Evolutionary conservation across 2,888 invertebrate species (phyloP).

Genomic region (Noctuana brunneofusca): DNA sequence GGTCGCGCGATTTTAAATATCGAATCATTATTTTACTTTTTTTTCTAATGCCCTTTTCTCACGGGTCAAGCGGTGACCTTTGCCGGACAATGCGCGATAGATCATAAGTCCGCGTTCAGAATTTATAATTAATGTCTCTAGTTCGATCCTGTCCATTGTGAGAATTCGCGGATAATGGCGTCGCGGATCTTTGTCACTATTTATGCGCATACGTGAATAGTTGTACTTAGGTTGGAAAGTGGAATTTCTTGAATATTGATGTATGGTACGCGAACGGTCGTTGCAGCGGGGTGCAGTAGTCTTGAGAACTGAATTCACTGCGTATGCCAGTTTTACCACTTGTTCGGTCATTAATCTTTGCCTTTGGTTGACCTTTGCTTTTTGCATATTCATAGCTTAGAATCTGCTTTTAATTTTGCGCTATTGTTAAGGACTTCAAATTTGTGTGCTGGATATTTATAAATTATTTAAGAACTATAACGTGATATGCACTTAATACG

Average conservation of each 20-base stretch:
- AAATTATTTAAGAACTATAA: background rate
- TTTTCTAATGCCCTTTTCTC: constrained; percentile 67
- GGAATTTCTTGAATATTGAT: constrained; percentile 79
- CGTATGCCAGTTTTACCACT: constrained; percentile 50
- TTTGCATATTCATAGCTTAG: constrained; percentile 34
- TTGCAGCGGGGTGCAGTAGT: constrained; percentile 42
- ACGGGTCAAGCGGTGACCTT: constrained; percentile 80
- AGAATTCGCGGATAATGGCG: constrained; percentile 68
- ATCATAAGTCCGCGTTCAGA: constrained; percentile 65
- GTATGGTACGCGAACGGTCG: constrained; percentile 47
- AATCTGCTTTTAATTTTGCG: constrained; percentile 9
- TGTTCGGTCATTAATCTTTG: constrained; percentile 66
- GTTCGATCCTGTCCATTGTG: constrained; percentile 59
- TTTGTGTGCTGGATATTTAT: background rate
- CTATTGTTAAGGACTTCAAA: constrained; percentile 3
- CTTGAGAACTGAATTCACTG: constrained; percentile 63
- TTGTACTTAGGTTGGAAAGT: constrained; percentile 67
- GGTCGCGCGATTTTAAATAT: constrained; percentile 70
- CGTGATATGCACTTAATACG: too few species aligned
- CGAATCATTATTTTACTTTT: constrained; percentile 54
- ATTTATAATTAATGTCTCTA: constrained; percentile 79
- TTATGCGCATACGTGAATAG: constrained; percentile 61
- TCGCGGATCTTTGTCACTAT: constrained; percentile 61
- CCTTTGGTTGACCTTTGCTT: constrained; percentile 45
- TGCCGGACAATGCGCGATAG: constrained; percentile 64